Base-by-base conservation (phyloP, 1,140 invertebrate genomes). In the Drosophila kohkoa region DNA sequence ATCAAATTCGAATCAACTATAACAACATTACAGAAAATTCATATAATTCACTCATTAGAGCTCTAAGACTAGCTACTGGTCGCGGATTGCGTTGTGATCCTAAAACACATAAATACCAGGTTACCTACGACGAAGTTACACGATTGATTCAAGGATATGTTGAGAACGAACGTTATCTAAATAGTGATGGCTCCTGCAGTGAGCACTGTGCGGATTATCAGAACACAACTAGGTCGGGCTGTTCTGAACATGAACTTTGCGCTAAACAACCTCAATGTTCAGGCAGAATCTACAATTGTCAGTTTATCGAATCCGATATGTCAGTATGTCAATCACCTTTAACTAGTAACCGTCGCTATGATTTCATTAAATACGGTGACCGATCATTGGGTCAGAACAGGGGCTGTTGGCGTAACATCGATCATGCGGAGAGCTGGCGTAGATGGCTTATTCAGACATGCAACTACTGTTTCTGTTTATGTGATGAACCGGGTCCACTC, bases 111-210 rank as follows among this genome's bases (percentile, higher is more conserved):
- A 8, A 13, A 10, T 0, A 7, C 3, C 30, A 30, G 4, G 51
- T 54, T 11, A 30, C 51, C 28, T 55, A 55, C 30, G 30, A 55
- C 7, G 52, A 55, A 11, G 30, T 55, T 4, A 55, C 52, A 15
- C 25, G 52, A 8, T 5, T 55, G 13, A n/a, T 55, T 8, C 52
- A 55, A 35, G 52, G 52, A 30, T 55, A 35, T n/a, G n/a, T 55
- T 38, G 30, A 11, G 13, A 55, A 55, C 13, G 52, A 55, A 16
- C 30, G 2, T 30, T 38, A 11, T 13, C 35, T 55, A n/a, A 28
- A 55, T 5, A 28, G 1, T n/a, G 25, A 15, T 2, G n/a, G 15
- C 2, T 4, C n/a, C 5, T 55, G 28, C 15, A 15, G n/a, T 15
- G 5, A 35, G n/a, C 16, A n/a, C 10, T 54, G 51, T 10, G 4